Base-by-base conservation (phyloP, 2,113 vertebrate genomes). In the Trachemys scripta region DNA sequence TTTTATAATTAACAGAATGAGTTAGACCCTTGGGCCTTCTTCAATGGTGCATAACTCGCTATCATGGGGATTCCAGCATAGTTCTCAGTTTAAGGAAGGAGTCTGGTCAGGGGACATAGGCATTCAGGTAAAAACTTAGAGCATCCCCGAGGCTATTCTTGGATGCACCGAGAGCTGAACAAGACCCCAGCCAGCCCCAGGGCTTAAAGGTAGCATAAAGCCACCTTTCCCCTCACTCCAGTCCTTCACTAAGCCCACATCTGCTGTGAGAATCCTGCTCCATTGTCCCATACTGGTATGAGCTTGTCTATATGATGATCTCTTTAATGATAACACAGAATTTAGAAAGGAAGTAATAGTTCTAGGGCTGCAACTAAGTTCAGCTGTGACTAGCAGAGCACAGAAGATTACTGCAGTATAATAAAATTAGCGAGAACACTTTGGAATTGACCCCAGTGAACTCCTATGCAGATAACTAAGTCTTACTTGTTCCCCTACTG, bases 111-210 rank as follows among this genome's bases (percentile, higher is more conserved):
- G 3, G 3, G 20, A 3, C 10, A 80, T 22, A 38, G 12, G 22
- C 5, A 10, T 10, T 6, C 0, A 2, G 49, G 47, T 50, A 47
- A 24, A 59, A 76, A n/a, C 5, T 10, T 1, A 1, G 22, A n/a
- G 45, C 49, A 69, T 31, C 14, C 5, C 19, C 5, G 6, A 75
- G 72, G 72, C 38, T 25, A 45, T 24, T 45, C 6, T 76, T 13
- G 42, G 42, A 76, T 75, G 19, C 9, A 42, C 22, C 20, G 14
- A 42, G 42, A 24, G 6, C 11, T 76, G 38, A 76, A 76, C 42
- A 42, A 76, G 10, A 14, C 38, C 10, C 42, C 72, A 76, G 24
- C 38, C 19, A 80, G 53, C 17, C 24, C 8, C 42, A 78, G 75
- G 4, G 13, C 42, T 47, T 25, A 88, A 89, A 81, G 47, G 8